Evolutionary conservation across 2,113 vertebrate species (phyloP).

Genomic region (Ellobius talpinus): DNA sequence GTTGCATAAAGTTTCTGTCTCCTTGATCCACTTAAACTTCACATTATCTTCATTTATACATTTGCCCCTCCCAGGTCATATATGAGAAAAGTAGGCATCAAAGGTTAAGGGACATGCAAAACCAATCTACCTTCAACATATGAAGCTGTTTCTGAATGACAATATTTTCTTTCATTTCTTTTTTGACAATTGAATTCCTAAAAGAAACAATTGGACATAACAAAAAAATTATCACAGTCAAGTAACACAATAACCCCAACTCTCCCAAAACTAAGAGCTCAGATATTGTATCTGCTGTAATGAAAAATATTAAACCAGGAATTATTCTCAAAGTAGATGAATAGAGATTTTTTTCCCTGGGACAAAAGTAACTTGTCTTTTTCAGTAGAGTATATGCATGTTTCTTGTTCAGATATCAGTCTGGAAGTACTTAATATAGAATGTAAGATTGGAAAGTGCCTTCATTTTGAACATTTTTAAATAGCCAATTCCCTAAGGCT

Average conservation of each 20-base stretch:
- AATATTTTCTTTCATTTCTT: neutral
- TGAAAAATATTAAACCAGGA: constrained; percentile 35
- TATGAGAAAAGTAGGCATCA: neutral
- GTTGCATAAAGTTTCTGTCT: neutral
- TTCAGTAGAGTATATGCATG: neutral
- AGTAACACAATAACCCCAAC: neutral
- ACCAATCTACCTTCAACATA: neutral
- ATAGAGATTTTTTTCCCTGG: neutral
- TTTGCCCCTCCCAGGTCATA: neutral
- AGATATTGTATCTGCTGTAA: neutral
- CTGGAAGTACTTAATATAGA: constrained; percentile 17
- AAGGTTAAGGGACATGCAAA: neutral
- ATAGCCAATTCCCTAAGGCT: neutral
- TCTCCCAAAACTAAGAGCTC: neutral
- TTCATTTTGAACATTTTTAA: constrained; percentile 44
- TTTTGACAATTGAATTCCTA: neutral
- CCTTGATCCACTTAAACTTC: neutral
- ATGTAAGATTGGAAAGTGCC: neutral
- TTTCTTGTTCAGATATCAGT: constrained; percentile 24
- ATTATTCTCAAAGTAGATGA: constrained; percentile 44
- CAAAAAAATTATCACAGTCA: neutral
- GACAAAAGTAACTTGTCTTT: neutral
- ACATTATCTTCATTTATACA: neutral
- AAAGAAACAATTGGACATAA: neutral
- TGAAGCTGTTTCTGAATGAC: neutral